Evolutionary conservation across 2,888 invertebrate species (phyloP), one percentile per base, ranked within the genome.

Genomic region (Callyntrura guangdongensis): DNA sequence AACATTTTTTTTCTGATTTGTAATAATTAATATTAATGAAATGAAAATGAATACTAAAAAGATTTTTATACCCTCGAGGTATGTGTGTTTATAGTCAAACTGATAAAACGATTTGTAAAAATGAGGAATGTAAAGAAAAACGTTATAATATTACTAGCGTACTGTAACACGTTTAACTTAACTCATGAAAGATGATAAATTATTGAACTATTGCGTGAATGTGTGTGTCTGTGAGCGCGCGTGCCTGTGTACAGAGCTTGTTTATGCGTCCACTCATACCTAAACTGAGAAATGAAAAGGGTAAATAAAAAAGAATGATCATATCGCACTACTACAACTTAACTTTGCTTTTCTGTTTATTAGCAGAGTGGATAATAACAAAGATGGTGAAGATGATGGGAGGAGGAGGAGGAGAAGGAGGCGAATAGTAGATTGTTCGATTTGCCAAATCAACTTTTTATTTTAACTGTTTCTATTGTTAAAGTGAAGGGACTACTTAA

Each of bases 21-120:
- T 67, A 25, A 67, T 67, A 53, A 53, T 53, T 53, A 53, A 11
- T 69, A 69, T 6, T 20, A 36, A 69, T 36, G 77, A 77, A 77
- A 77, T 77, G 77, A 77, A 77, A 77, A 77, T 77, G 49, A 77
- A 45, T 72, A 77, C 22, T 47, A 3, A 74, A 64, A 36, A 27
- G 17, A 77, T 77, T 14, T 77, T 53, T 53, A 77, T 77, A 25
- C 56, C 49, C n/a, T 59, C 17, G 45, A 69, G 27, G 53, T 53
- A 77, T 49, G 20, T 74, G 20, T 74, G 74, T 77, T 56, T 77
- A 77, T 25, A 53, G 74, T 49, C 74, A 74, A 69, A 8, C 27
- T 0, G 27, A 69, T 69, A 14, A 74, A 14, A 74, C 53, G 77
- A 53, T 77, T 77, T 25, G 53, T 53, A 53, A 36, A 36, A 36